Evolutionary conservation across 2,888 invertebrate species (phyloP).

Genomic region (Pilophorus perplexus): DNA sequence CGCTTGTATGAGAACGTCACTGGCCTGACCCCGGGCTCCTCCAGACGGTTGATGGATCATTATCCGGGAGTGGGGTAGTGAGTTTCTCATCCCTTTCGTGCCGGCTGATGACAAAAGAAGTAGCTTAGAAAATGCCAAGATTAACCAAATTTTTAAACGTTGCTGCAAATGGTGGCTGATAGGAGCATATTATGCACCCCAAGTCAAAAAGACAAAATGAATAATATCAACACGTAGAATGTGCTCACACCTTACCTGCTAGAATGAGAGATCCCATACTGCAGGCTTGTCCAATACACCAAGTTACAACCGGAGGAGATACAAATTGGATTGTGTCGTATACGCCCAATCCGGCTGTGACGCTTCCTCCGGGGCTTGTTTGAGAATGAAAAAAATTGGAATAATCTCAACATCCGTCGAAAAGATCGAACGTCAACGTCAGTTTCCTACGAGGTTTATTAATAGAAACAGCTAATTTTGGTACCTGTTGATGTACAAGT

Average conservation of each 20-base stretch:
- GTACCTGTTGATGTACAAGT: slow-evolving; percentile 83
- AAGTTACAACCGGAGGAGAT: slow-evolving; percentile 92
- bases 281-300: slow-evolving; percentile 96
- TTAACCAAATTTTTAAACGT: not conserved
- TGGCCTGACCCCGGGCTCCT: slow-evolving; percentile 91
- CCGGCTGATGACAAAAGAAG: slow-evolving; percentile 66
- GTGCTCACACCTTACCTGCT: slow-evolving; percentile 53
- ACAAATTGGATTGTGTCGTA: slow-evolving; percentile 99
- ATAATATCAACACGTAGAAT: no score
- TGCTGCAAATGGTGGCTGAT: no score
- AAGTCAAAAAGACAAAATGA: no score
- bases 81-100: slow-evolving; percentile 87
- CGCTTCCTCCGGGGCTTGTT: slow-evolving; percentile 77
- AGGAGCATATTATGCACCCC: no score
- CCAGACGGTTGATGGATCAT: slow-evolving; percentile 99
- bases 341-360: slow-evolving; percentile 94
- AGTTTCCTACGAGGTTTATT: not conserved
- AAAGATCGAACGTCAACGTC: not conserved
- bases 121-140: not conserved
- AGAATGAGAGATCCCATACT: slow-evolving; percentile 95
- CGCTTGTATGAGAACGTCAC: slow-evolving; percentile 97
- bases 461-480: not conserved
- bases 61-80: slow-evolving; percentile 92
- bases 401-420: no score
- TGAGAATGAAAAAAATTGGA: not conserved